Percentiles rank a stretch among this genome's conserved stretches.
These are phyloP conservation scores for Acrossocheilus wenchowensis DNA, from an alignment of 2,797 vertebrate species.

Conservation along the genomic window DNA sequence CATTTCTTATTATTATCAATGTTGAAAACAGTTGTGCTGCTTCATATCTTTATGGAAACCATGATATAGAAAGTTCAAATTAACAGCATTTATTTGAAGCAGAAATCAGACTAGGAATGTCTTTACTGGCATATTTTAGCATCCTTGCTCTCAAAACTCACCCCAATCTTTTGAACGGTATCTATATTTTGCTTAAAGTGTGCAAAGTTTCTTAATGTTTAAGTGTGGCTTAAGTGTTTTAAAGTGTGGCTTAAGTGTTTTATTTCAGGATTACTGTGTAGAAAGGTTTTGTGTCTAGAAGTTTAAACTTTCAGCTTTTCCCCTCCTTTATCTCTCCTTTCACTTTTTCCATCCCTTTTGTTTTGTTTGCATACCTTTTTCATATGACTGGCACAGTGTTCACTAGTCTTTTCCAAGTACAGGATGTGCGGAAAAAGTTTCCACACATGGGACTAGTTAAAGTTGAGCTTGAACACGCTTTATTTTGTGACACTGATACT, in stretches of 20 bases:
- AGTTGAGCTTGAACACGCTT: slow-evolving; percentile 9
- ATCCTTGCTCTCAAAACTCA: not conserved
- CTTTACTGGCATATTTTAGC: not conserved
- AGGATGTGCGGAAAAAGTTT: slow-evolving; percentile 50
- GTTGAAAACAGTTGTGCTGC: not conserved
- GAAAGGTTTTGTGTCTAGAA: not conserved
- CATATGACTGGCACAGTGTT: slow-evolving; percentile 44
- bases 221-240: not conserved
- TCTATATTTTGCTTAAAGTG: not conserved
- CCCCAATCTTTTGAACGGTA: not conserved
- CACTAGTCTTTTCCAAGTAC: slow-evolving; percentile 43
- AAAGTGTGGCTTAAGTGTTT: not conserved
- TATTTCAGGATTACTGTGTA: not conserved
- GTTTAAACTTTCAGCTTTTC: not conserved
- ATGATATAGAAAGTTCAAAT: not conserved
- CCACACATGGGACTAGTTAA: slow-evolving; percentile 48
- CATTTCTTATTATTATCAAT: not conserved
- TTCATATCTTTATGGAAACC: not conserved
- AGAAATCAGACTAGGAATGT: not conserved
- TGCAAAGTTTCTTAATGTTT: not conserved
- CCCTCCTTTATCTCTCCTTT: slow-evolving; percentile 1
- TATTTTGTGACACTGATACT: slow-evolving; percentile 27
- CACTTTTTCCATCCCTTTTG: slow-evolving; percentile 3
- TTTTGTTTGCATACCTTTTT: slow-evolving; percentile 35
- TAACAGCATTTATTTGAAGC: not conserved